phyloP scores from a whole-genome alignment of 2,888 invertebrate species.

The Heliconius hortense region DNA sequence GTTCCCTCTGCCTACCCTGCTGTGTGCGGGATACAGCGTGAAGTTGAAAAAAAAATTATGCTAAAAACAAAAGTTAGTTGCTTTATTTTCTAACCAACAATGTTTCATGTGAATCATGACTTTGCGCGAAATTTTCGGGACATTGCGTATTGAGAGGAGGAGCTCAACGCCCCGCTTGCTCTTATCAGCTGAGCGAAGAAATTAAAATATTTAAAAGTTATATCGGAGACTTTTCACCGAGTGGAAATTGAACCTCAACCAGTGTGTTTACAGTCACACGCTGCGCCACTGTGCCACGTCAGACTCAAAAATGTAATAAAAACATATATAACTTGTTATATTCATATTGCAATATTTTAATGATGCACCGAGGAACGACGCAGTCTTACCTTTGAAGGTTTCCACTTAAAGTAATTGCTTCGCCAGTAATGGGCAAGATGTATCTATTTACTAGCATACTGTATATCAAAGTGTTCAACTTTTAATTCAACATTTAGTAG shows the following conservation, averaged over 20 bases:
- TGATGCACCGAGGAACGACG: constrained; percentile 19
- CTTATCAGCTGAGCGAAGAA: too few relatives aligned
- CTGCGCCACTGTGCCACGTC: not conserved
- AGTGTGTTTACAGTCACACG: too few relatives aligned
- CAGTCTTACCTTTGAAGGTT: constrained; percentile 23
- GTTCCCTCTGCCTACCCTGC: too few relatives aligned
- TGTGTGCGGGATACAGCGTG: too few relatives aligned
- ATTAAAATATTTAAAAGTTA: too few relatives aligned
- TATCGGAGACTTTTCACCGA: too few relatives aligned
- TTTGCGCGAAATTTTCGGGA: too few relatives aligned
- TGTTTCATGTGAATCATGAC: too few relatives aligned
- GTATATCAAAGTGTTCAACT: constrained; percentile 10
- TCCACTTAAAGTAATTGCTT: constrained; percentile 30
- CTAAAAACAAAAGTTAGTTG: not conserved
- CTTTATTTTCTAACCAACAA: not conserved
- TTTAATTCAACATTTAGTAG: constrained; percentile 8
- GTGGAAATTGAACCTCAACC: too few relatives aligned
- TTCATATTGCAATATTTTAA: constrained; percentile 22
- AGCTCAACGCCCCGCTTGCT: too few relatives aligned
- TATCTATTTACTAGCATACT: constrained; percentile 11
- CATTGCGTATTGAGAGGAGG: too few relatives aligned
- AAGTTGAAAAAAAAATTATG: too few relatives aligned
- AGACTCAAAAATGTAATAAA: not conserved
- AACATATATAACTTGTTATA: not conserved
- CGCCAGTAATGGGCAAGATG: constrained; percentile 18